Evolutionary conservation across 2,113 vertebrate species (phyloP).

Genomic region (Paradisaea rubra): DNA sequence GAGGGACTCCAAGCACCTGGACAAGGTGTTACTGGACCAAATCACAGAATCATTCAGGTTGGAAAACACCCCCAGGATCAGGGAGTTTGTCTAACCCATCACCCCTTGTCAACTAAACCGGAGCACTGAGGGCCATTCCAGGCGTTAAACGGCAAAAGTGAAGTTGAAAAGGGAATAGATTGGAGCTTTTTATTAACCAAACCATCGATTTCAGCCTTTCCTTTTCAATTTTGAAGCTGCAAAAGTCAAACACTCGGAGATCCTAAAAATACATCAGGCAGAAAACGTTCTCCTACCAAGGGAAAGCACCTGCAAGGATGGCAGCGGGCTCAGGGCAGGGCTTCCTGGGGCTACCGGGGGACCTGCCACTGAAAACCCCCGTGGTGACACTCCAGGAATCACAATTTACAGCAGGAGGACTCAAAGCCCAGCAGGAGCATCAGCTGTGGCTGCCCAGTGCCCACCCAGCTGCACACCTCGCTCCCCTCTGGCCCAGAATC

Average conservation of each 20-base stretch:
- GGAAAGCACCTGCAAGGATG: accelerated
- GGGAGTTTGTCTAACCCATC: background rate
- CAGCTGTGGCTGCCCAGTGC: background rate
- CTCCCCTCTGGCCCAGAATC: background rate
- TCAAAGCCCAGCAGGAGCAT: background rate
- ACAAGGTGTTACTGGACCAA: background rate
- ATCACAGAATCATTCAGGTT: background rate
- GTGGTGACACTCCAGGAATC: accelerated
- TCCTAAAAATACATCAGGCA: accelerated
- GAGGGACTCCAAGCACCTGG: background rate
- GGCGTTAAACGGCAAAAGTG: background rate
- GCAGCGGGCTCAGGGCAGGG: background rate
- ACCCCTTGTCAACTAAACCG: background rate
- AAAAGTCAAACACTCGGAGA: background rate
- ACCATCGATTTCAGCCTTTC: background rate
- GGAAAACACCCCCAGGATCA: background rate
- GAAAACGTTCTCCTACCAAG: background rate
- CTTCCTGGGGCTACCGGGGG: background rate
- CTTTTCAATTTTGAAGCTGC: background rate
- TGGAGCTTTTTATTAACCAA: background rate
- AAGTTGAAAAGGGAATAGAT: background rate
- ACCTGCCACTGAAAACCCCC: background rate
- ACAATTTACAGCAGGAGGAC: background rate
- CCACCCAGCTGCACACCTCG: background rate
- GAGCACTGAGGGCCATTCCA: background rate